A percentile compares a stretch with the other conserved stretches of the same genome.
Conservation (phyloP, 2,113 vertebrate genomes). For the Myrmecobius fasciatus region DNA sequence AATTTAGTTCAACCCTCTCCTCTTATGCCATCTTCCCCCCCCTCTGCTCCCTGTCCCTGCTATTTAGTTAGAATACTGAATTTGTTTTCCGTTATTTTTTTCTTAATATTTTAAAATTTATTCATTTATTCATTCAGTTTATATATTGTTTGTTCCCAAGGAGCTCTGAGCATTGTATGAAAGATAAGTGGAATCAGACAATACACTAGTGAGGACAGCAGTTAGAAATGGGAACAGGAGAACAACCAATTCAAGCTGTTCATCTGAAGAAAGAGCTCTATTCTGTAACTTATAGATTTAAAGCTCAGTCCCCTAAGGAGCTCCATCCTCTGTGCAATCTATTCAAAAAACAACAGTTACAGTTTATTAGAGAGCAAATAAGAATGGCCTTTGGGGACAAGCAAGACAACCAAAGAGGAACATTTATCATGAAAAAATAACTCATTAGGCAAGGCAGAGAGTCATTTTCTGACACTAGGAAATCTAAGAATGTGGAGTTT, state of each 20-base stretch:
- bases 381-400: neutral
- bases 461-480: neutral
- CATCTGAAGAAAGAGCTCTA: neutral
- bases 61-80: neutral
- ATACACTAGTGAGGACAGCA: neutral
- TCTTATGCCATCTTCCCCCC: neutral
- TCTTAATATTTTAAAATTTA: neutral
- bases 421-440: neutral
- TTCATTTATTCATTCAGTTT: neutral
- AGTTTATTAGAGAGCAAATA: slow-evolving; percentile 9
- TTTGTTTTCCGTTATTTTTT: neutral
- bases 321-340: neutral
- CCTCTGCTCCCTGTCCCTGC: neutral
- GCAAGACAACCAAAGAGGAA: slow-evolving; percentile 3
- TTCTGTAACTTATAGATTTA: neutral
- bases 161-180: slow-evolving; percentile 8
- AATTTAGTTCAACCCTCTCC: neutral
- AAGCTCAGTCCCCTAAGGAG: neutral
- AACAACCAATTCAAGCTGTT: neutral
- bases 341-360: neutral
- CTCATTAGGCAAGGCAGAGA: neutral
- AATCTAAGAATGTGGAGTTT: slow-evolving; percentile 10
- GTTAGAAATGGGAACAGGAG: slow-evolving; percentile 6
- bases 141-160: neutral
- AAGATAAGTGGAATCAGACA: slow-evolving; percentile 15